Evolutionary conservation across 2,888 invertebrate species (phyloP), one percentile per base, ranked within the genome.

Genomic region (Cosmia pyralina): DNA sequence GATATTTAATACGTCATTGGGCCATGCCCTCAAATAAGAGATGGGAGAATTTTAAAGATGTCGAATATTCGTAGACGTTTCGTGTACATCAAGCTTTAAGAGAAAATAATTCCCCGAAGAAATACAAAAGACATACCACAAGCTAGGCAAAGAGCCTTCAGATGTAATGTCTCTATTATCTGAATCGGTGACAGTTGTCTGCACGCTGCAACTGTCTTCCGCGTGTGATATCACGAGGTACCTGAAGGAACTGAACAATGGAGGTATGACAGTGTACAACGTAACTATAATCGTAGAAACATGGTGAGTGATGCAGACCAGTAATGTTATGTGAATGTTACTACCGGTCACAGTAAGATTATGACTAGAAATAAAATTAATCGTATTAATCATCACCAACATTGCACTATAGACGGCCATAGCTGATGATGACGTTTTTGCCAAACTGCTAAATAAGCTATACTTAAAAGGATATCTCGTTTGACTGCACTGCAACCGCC

Each of bases 221-320:
- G 77, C 50, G 22, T 80, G 46, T 76, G 70, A 46, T 69, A 72
- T 77, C 62, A 77, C 15, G 19, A 48, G 34, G 46, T 66, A 67
- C n/a, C 19, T 58, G 52, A 38, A 58, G 41, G 73, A 46, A 52
- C 70, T 70, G 46, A 72, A 80, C 80, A 80, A 80, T 80, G 46
- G 63, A 52, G 10, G 13, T 46, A 71, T 22, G 58, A 50, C 46
- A 52, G 70, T 22, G 11, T 22, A 48, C 68, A 62, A 34, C 69
- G 65, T 72, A 77, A 77, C 72, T 28, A 22, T 19, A 52, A 41
- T 53, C 6, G 22, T 71, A 34, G 15, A 4, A 34, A 22, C 15
- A 5, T 28, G 10, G 34, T n/a, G 13, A 73, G n/a, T 28, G 28
- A 28, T 53, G 28, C n/a, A n/a, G 10, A 8, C 13, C 13, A 6